Evolutionary conservation across 2,797 vertebrate genomes (phyloP).

Genomic region (Echeneis naucrates): DNA sequence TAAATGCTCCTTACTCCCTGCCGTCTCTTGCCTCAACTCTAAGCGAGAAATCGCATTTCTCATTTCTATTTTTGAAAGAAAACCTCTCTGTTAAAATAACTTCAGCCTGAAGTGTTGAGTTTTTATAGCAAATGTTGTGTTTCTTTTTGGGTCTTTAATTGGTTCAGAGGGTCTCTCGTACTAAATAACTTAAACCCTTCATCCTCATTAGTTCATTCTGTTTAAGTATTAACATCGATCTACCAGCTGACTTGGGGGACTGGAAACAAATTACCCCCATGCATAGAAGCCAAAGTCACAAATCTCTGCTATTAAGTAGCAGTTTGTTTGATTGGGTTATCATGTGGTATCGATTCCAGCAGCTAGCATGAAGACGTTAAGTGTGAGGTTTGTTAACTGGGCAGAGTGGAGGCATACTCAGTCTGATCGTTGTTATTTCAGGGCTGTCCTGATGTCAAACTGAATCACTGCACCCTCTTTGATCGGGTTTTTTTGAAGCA

Average conservation of each 20-base stretch:
- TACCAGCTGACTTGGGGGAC: not conserved
- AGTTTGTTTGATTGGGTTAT: not conserved
- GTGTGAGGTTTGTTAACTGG: constrained; percentile 24
- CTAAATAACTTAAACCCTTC: not conserved
- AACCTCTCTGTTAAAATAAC: no score
- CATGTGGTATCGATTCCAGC: not conserved
- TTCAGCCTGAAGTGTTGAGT: no score
- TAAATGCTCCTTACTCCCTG: no score
- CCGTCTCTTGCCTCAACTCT: not conserved
- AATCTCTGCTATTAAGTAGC: not conserved
- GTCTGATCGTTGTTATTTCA: constrained; percentile 50
- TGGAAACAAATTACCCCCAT: not conserved
- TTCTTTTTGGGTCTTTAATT: no score
- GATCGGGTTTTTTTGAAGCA: constrained; percentile 48
- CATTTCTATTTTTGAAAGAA: no score
- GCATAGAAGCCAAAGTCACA: not conserved
- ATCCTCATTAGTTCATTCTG: not conserved
- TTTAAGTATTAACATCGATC: not conserved
- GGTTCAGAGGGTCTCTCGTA: not conserved
- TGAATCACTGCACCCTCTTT: constrained; percentile 50
- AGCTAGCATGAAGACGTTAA: not conserved
- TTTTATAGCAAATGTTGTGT: no score
- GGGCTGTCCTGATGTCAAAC: constrained; percentile 50
- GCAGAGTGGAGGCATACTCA: constrained; percentile 35
- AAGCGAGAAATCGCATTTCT: not conserved